Conservation (phyloP, 2,888 invertebrate species). For the Meteorus cinctellus region DNA sequence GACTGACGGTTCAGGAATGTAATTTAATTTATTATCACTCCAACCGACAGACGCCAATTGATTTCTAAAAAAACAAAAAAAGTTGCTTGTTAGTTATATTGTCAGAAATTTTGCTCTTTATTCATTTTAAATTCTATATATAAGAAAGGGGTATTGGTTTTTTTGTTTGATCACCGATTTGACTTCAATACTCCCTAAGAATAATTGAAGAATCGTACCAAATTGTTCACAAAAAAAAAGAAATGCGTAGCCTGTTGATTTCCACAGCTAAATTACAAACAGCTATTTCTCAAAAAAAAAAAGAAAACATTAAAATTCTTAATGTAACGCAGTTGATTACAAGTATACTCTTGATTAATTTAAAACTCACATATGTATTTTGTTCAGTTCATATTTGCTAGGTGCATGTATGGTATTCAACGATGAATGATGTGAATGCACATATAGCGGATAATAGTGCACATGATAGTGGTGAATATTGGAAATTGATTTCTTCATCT, state of each 20-base stretch:
- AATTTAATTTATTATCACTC: slow-evolving; percentile 56
- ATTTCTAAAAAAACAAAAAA: slow-evolving; percentile 53
- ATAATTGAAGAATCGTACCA: too few species aligned
- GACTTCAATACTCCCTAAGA: too few species aligned
- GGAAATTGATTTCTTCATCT: slow-evolving; percentile 46
- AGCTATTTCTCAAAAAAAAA: too few species aligned
- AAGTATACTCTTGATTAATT: not conserved
- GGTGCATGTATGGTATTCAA: slow-evolving; percentile 55
- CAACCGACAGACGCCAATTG: slow-evolving; percentile 58
- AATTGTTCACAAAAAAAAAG: too few species aligned
- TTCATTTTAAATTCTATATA: too few species aligned
- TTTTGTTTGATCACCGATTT: too few species aligned
- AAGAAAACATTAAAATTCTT: too few species aligned
- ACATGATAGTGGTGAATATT: slow-evolving; percentile 62
- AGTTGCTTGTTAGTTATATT: not conserved
- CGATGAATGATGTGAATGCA: slow-evolving; percentile 43
- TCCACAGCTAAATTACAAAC: too few species aligned
- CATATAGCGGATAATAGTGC: slow-evolving; percentile 61
- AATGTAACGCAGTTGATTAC: too few species aligned
- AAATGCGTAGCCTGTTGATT: too few species aligned
- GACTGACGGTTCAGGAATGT: slow-evolving; percentile 53
- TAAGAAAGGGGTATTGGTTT: too few species aligned
- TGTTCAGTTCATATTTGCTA: slow-evolving; percentile 54
- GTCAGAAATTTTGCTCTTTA: not conserved
- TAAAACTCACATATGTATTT: slow-evolving; percentile 54